Conservation (phyloP, 1,140 invertebrate genomes). For the Drosophila trapezifrons region DNA sequence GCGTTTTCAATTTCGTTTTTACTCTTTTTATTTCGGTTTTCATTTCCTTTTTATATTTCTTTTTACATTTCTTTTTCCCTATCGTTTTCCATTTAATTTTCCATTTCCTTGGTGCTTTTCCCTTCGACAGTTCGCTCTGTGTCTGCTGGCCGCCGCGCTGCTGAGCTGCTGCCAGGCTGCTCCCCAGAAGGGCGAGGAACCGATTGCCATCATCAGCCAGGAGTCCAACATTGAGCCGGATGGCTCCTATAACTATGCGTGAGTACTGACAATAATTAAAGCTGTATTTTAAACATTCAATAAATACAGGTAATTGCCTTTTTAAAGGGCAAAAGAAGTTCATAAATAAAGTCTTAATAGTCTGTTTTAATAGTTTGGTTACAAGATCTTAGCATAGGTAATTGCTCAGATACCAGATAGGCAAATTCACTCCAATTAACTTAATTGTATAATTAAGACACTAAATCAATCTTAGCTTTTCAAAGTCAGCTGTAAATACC, state of each 20-base stretch:
- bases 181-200: slow-evolving; percentile 85
- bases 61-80: slow-evolving; percentile 25
- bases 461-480: slow-evolving; percentile 2
- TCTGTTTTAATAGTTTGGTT: background rate
- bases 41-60: too few relatives aligned
- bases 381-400: too few relatives aligned
- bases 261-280: slow-evolving; percentile 31
- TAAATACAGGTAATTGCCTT: background rate
- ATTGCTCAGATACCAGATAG: background rate
- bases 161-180: slow-evolving; percentile 78
- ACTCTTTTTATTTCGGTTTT: too few relatives aligned
- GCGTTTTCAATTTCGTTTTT: slow-evolving; percentile 47
- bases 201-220: slow-evolving; percentile 87
- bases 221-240: slow-evolving; percentile 88
- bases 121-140: slow-evolving; percentile 69
- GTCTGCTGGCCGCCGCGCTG: slow-evolving; percentile 69
- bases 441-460: slow-evolving; percentile 4
- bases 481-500: background rate
- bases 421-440: background rate
- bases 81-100: slow-evolving; percentile 15
- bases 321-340: background rate
- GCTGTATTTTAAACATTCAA: too few relatives aligned
- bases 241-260: slow-evolving; percentile 87
- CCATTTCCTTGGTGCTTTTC: slow-evolving; percentile 28
- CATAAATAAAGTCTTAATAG: background rate